Evolutionary conservation across 1,140 invertebrate genomes (phyloP), one percentile per base, ranked within the genome.

Genomic region (Drosophila ananassae): DNA sequence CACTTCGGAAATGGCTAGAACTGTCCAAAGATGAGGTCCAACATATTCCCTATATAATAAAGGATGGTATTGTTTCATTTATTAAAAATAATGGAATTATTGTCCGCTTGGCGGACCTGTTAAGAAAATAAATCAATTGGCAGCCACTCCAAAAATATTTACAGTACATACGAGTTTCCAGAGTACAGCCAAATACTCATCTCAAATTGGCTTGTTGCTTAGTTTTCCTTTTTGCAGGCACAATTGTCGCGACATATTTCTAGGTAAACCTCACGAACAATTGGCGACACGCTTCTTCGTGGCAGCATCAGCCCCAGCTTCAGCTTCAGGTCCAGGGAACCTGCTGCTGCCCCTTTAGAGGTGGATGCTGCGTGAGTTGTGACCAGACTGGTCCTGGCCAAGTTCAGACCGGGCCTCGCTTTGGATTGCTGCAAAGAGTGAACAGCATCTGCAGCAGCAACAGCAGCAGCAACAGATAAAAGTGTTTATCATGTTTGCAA

Each of bases 201-300:
- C 61, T 57, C 67, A 41, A 22, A 8, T 3, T 32, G 25, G 44
- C 25, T 77, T 68, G 57, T 69, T 62, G 50, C 57, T 73, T 52
- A 25, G 54, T 67, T 66, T 69, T 62, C 46, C 32, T 61, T 57
- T 56, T 59, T 77, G 60, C 59, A 57, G 62, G 39, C 73, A 83
- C 75, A 89, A 89, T 87, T 89, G 83, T 89, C 83, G 83, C 83
- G 83, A 89, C 83, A 89, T 91, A 90, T 91, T 91, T 91, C 90
- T 91, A 91, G 85, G 90, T 91, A 91, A 91, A 87, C 77, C 89
- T 91, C 89, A 90, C 89, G 89, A 90, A 85, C 84, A 90, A 91
- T 91, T 91, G 90, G 90, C 90, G 90, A 91, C 90, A 91, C 90
- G 90, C 90, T 91, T 91, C 89, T 91, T 76, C 79, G 85, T 71